Evolutionary conservation across 1,140 invertebrate species (phyloP), one percentile per base, ranked within the genome.

Genomic region (Steinernema khuongi): DNA sequence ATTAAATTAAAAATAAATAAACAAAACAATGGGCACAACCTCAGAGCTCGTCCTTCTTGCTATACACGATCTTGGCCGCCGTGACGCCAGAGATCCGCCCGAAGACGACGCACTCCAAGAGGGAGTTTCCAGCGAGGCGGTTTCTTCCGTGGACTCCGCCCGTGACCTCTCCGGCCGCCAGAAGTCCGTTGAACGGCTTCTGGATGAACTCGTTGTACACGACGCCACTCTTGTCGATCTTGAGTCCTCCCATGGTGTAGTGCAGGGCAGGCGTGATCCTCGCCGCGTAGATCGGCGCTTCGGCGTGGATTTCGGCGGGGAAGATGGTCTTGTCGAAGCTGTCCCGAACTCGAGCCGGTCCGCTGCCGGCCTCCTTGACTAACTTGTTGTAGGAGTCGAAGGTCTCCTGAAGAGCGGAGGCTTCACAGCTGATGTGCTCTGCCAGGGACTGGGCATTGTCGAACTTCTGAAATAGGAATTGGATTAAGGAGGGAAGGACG

Each of bases 31-130:
- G 26, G 26, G 26, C 4, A 14, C 4, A 7, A 26, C 11, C 26
- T 60, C 19, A 60, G 14, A 60, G 50, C 19, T 60, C 22, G 22
- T 60, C 50, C 22, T 26, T 60, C 50, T 60, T 7, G 11, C 26
- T 60, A 26, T 60, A 60, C 7, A 60, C 7, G 31, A 74, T 44
- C 28, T 33, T 70, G 50, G 73, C 73, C 66, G 85, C 84, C 22
- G 73, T 72, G 41, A 50, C 32, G 17, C 84, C 85, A 17, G 85
- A 81, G 68, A 86, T 85, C n/a, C 85, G 67, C 0, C 85, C 85
- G 76, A 86, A 86, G 30, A 86, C 85, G 19, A 86, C 85, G 74
- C 85, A 86, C 73, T 86, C 85, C 29, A 86, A 71, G 1, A 86
- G 77, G 17, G 83, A 85, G 68, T 86, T 86, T 29, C 85, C 85